A percentile compares a stretch with the other conserved stretches of the same genome.
These are phyloP conservation scores for Eonycteris spelaea DNA, from an alignment of 2,113 vertebrate genomes.

Conservation along the genomic window DNA sequence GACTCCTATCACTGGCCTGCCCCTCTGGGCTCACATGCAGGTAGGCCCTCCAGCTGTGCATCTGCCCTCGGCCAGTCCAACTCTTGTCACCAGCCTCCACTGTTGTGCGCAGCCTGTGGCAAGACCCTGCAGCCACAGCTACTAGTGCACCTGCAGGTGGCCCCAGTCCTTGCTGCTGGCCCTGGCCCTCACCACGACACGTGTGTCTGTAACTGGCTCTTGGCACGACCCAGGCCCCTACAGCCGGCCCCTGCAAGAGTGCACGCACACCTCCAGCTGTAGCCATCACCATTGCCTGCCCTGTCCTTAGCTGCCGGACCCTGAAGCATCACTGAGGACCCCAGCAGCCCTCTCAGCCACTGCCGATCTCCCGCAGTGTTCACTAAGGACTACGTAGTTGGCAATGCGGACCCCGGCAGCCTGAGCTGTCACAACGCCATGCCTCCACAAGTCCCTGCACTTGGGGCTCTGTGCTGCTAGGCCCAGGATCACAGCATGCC, in stretches of 20 bases:
- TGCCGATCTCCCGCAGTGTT: background rate
- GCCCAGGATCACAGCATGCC: rapidly evolving
- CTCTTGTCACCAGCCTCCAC: background rate
- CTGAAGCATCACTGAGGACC: background rate
- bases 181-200: background rate
- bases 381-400: background rate
- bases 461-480: background rate
- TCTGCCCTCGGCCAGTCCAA: background rate
- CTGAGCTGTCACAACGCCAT: background rate
- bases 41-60: background rate
- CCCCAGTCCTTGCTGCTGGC: background rate
- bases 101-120: background rate
- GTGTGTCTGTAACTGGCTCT: background rate
- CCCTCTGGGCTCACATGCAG: background rate
- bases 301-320: background rate
- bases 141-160: background rate
- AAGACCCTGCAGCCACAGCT: background rate
- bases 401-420: background rate
- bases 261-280: background rate
- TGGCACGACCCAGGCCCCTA: rapidly evolving
- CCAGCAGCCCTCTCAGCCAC: background rate
- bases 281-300: background rate
- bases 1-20: background rate
- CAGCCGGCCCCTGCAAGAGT: background rate
- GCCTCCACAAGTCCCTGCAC: background rate